Base-by-base conservation (phyloP, 2,888 invertebrate species). In the Zygogramma bicolorata region DNA sequence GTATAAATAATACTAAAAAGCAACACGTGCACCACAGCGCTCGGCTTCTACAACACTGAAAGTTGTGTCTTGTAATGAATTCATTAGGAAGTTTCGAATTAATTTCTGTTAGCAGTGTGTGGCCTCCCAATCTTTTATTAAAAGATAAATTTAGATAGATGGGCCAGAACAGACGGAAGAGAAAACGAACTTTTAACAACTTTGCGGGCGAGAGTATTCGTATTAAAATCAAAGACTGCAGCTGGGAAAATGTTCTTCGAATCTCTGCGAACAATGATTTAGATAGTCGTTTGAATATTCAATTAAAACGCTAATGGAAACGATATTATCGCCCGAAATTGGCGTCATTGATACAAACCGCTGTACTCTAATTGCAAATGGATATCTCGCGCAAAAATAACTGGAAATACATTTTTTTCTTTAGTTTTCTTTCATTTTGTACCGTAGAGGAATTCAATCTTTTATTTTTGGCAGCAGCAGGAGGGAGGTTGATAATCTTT, bases 261-360 rank as follows among this genome's bases (percentile, higher is more conserved):
- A 53, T 25, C 34, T 57, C 61, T 46, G 67, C 67, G 65, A 65
- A 70, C 68, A 61, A 68, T 75, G 70, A 72, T 71, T 38, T 60
- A 49, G 67, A 73, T 70, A 65, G 69, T 68, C 65, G 60, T 71
- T 62, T 63, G 73, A 71, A 69, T 59, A 20, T 69, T 73, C 71
- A 71, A 75, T 75, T 71, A 74, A 74, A 75, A 73, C 70, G 59
- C 49, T 68, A 71, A 71, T 74, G 70, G 73, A 70, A 74, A 71
- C 65, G 70, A 68, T 74, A 71, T 70, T 68, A 70, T 70, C 53
- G 49, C 42, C 46, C 38, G 31, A 59, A 75, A 73, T 68, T 65
- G 68, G 57, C 62, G 46, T 65, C 46, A 6, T 4, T 25, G 63
- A 13, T 63, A 18, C 10, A 46, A 38, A 29, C 42, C 62, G 25